Percentiles rank a stretch among this genome's conserved stretches.
These are phyloP conservation scores for Phoenicopterus ruber DNA, from an alignment of 2,113 vertebrate genomes.

Conservation along the genomic window DNA sequence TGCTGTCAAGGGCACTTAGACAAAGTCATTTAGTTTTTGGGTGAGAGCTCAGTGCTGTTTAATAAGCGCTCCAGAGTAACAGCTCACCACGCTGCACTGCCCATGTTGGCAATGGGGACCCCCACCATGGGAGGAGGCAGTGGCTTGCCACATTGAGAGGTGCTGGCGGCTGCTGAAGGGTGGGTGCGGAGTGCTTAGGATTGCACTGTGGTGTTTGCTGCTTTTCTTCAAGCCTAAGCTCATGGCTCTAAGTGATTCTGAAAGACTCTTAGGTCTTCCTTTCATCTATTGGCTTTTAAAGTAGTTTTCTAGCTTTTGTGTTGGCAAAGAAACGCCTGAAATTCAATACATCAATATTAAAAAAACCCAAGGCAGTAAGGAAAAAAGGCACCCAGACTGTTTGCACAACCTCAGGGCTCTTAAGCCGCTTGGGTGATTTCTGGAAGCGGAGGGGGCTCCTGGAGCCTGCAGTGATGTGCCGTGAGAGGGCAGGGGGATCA, in stretches of 20 bases:
- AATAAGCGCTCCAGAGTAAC: not conserved
- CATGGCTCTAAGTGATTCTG: not conserved
- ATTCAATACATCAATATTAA: not conserved
- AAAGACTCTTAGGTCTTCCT: not conserved
- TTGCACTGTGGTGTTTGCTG: not conserved
- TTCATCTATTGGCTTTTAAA: not conserved
- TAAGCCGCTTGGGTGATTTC: not conserved
- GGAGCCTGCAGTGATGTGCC: not conserved
- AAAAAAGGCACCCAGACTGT: not conserved
- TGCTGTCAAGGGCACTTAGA: not conserved
- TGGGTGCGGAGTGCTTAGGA: not conserved
- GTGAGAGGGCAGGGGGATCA: rapidly evolving
- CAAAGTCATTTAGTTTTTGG: not conserved
- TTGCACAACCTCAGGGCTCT: not conserved
- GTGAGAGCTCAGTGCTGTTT: not conserved
- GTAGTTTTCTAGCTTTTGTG: not conserved
- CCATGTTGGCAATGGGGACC: rapidly evolving
- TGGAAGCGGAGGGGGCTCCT: not conserved
- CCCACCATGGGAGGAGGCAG: rapidly evolving
- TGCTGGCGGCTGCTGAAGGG: not conserved
- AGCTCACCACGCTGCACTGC: rapidly evolving
- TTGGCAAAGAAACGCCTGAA: not conserved
- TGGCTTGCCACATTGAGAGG: not conserved
- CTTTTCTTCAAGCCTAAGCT: not conserved
- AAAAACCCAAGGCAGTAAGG: not conserved